These are phyloP conservation scores for Oreonectes daqikongensis DNA, from an alignment of 2,797 vertebrate species.

Conservation along the genomic window DNA sequence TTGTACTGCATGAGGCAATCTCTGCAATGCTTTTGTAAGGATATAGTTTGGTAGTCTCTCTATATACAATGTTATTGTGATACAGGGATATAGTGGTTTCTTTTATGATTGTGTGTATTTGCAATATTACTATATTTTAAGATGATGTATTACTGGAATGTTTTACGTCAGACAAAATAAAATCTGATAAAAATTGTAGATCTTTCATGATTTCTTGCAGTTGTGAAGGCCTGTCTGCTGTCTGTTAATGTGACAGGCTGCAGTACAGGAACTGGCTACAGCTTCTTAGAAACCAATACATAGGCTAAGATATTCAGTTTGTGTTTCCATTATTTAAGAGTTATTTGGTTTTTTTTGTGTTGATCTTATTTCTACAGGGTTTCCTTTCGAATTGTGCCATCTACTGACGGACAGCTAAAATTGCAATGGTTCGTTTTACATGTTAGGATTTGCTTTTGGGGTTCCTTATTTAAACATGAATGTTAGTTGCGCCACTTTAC, in stretches of 20 bases:
- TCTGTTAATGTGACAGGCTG: background rate
- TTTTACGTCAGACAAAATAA: slow-evolving; percentile 17
- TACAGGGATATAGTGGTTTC: background rate
- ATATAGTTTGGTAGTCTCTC: background rate
- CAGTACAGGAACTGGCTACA: slow-evolving; percentile 8
- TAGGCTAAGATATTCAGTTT: background rate
- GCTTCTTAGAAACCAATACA: slow-evolving; percentile 3
- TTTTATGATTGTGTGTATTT: background rate
- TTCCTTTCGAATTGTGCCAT: slow-evolving; percentile 27
- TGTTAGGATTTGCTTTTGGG: too few species aligned
- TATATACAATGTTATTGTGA: background rate
- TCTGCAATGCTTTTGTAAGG: background rate
- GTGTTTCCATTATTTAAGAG: slow-evolving; percentile 15
- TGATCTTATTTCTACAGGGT: background rate
- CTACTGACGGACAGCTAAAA: slow-evolving; percentile 12
- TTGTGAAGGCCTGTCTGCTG: slow-evolving; percentile 14
- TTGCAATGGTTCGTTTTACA: background rate
- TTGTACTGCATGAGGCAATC: background rate
- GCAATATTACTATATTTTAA: background rate
- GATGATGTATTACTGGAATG: background rate
- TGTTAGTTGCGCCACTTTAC: too few species aligned
- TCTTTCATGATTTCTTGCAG: background rate
- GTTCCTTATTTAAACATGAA: too few species aligned
- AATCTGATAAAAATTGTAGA: background rate
- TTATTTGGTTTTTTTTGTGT: background rate